Percentiles rank a stretch among this genome's conserved stretches.
These are phyloP conservation scores for Bothrops jararaca DNA, from an alignment of 2,113 vertebrate genomes.

Conservation along the genomic window DNA sequence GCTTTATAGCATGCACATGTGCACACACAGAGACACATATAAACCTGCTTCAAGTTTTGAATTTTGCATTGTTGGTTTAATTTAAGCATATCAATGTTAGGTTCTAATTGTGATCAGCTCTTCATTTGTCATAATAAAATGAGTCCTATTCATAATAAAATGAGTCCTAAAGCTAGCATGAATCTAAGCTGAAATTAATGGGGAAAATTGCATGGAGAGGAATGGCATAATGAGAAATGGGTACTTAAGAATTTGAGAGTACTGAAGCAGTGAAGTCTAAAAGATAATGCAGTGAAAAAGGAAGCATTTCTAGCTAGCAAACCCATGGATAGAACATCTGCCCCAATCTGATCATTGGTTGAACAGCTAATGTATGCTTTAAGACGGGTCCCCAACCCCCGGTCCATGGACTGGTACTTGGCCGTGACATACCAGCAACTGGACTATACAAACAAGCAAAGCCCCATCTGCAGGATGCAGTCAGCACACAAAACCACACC, in stretches of 20 bases:
- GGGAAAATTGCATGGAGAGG: background rate
- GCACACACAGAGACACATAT: background rate
- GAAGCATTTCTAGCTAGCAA: background rate
- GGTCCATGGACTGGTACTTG: too few relatives aligned
- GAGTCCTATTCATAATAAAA: background rate
- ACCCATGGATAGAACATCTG: background rate
- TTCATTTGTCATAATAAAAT: background rate
- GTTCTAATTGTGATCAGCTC: background rate
- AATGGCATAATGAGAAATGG: background rate
- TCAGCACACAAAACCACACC: too few relatives aligned
- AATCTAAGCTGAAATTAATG: background rate
- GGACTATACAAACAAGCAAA: too few relatives aligned
- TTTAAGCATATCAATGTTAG: background rate
- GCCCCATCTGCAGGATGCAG: too few relatives aligned
- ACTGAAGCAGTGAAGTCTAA: background rate
- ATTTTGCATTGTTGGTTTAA: background rate
- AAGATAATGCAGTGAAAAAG: background rate
- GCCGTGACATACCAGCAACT: too few relatives aligned
- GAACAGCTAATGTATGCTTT: background rate
- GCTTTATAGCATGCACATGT: background rate
- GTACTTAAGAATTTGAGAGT: background rate
- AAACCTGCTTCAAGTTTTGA: background rate
- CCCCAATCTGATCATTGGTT: background rate
- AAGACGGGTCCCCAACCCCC: background rate
- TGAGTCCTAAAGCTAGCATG: background rate